Evolutionary conservation across 2,113 vertebrate species (phyloP).

Genomic region (Amblyornis subalaris): DNA sequence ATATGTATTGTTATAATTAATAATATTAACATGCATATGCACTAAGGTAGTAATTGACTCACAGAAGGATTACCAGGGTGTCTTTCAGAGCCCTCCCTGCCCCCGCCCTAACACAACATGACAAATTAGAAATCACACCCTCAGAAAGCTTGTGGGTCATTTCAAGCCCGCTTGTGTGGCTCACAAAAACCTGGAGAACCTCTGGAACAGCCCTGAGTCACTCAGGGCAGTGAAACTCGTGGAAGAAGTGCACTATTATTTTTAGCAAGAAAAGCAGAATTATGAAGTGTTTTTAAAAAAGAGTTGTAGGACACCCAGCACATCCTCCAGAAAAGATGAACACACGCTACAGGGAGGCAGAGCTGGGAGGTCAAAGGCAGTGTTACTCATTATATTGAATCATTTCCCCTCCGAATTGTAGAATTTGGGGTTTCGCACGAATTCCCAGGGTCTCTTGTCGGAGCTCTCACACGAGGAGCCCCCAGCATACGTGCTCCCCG

Average conservation of each 20-base stretch:
- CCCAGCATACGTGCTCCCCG: neutral
- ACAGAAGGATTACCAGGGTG: neutral
- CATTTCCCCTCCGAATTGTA: rapidly evolving
- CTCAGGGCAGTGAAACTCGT: neutral
- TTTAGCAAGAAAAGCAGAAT: neutral
- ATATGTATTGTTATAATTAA: neutral
- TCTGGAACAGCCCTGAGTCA: neutral
- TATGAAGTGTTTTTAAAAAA: neutral
- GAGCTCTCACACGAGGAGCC: neutral
- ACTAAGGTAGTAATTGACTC: neutral
- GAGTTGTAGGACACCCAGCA: neutral
- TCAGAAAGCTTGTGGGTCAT: neutral
- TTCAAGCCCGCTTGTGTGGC: neutral
- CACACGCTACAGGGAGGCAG: rapidly evolving
- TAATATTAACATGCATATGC: rapidly evolving
- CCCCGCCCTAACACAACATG: neutral
- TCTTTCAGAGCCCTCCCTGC: neutral
- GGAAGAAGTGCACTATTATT: neutral
- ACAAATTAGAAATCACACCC: neutral
- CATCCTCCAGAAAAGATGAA: neutral
- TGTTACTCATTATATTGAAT: neutral
- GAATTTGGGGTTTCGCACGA: neutral
- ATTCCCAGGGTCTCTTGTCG: neutral
- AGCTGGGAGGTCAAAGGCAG: neutral
- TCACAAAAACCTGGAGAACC: neutral